A percentile compares a stretch with the other conserved stretches of the same genome.
Evolutionary conservation across 2,113 vertebrate genomes (phyloP).

Genomic region (Albula goreensis): DNA sequence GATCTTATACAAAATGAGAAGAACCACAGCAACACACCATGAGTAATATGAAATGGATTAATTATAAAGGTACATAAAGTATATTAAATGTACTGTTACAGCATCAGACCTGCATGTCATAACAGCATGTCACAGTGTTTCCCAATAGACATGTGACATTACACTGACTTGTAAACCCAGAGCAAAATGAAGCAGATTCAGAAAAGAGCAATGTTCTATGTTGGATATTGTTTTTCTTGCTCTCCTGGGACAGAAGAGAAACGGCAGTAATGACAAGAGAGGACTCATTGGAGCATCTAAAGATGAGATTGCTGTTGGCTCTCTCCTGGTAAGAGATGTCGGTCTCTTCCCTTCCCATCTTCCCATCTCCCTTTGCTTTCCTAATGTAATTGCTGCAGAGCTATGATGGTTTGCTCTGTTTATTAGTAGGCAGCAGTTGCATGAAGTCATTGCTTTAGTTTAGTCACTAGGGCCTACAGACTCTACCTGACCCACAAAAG

Average conservation of each 20-base stretch:
- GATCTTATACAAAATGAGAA: background rate
- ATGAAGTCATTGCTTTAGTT: conserved; percentile 39
- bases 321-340: conserved; percentile 10
- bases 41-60: no score
- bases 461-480: no score
- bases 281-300: background rate
- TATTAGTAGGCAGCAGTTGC: conserved; percentile 53
- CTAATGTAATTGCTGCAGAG: conserved; percentile 43
- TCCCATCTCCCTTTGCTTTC: conserved; percentile 32
- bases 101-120: no score
- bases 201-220: background rate
- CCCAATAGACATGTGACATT: no score
- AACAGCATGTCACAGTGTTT: no score
- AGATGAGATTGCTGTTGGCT: background rate
- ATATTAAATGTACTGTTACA: no score
- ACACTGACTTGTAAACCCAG: background rate
- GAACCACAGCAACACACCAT: background rate
- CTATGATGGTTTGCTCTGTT: conserved; percentile 39
- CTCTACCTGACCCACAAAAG: no score
- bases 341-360: background rate
- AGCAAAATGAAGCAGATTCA: background rate
- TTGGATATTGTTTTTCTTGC: background rate
- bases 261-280: conserved; percentile 16
- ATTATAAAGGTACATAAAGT: no score
- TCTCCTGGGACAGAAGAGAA: background rate